Base-by-base conservation (phyloP, 2,797 vertebrate species). In the Sternotherus odoratus region DNA sequence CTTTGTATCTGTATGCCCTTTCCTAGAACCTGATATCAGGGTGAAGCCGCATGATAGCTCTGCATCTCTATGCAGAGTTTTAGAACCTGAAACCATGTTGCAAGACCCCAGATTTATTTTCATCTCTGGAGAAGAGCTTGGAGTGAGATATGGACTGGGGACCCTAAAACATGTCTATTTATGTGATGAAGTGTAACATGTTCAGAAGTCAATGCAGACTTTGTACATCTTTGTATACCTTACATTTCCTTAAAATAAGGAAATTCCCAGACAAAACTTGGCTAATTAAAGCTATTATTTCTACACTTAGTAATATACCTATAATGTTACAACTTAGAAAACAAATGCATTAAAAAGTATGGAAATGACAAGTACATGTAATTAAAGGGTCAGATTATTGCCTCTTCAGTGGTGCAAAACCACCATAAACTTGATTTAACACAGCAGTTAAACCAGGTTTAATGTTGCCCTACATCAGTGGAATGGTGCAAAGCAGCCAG, bases 51-150 rank as follows among this genome's bases (percentile, higher is more conserved):
- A 72, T 33, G 57, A 33, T 63, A 83, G 75, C 51, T 81, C 84
- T 92, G 91, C 74, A 57, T 63, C 72, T 33, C 78, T 2, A 1
- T 2, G 5, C 80, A 83, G 91, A 84, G 30, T 88, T 48, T 79
- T 56, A 86, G 89, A 80, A 66, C 80, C 56, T 78, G 94, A 94
- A 93, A 78, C 15, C 2, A 6, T 2, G 11, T 56, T 60, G 75
- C 1, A 2, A 11, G 43, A 94, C 79, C 50, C 2, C n/a, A 1
- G 0, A 50, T 63, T 94, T 94, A 88, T 93, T 36, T 93, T 82
- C 79, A 88, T 91, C 91, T 88, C 53, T 6, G 80, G 82, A 93
- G 91, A 83, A 82, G n/a, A n/a, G 16, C 82, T n/a, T 72, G 75
- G 46, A 93, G 39, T 63, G n/a, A 80, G 82, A 19, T 11, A 63